A percentile compares a stretch with the other conserved stretches of the same genome.
Evolutionary conservation across 2,888 invertebrate species (phyloP).

Genomic region (Sepiola atlantica): DNA sequence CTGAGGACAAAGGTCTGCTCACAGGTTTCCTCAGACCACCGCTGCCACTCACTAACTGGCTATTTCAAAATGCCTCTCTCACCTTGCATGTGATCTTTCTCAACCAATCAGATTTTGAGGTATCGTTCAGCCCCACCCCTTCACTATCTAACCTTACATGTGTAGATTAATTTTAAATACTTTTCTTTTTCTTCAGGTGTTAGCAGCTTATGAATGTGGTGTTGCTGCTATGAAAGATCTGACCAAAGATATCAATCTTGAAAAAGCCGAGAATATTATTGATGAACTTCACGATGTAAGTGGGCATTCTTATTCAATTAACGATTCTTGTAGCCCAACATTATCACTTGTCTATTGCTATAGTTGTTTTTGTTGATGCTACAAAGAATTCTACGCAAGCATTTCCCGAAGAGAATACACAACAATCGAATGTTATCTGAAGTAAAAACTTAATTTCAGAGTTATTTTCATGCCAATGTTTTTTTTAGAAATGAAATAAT

Average conservation of each 20-base stretch:
- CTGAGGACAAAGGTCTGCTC: no score
- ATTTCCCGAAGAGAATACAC: no score
- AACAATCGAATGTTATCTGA: neutral
- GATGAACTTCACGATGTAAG: constrained; percentile 56
- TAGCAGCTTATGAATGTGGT: constrained; percentile 56
- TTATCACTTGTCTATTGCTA: neutral
- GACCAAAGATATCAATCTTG: constrained; percentile 51
- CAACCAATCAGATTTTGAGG: no score
- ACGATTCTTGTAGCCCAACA: neutral
- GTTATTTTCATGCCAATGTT: neutral
- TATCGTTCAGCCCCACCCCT: neutral
- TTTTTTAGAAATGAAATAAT: neutral
- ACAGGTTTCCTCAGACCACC: no score
- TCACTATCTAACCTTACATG: neutral
- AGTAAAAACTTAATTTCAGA: neutral
- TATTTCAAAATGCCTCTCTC: no score
- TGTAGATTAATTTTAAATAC: neutral
- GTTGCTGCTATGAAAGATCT: constrained; percentile 51
- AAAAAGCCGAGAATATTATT: constrained; percentile 54
- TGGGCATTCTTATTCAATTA: neutral
- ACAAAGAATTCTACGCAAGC: neutral
- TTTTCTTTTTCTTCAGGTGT: constrained; percentile 50
- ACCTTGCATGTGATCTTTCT: no score
- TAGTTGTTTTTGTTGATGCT: neutral
- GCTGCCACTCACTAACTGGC: no score